phyloP scores from a whole-genome alignment of 2,113 vertebrate species.

The Meleagris gallopavo region DNA sequence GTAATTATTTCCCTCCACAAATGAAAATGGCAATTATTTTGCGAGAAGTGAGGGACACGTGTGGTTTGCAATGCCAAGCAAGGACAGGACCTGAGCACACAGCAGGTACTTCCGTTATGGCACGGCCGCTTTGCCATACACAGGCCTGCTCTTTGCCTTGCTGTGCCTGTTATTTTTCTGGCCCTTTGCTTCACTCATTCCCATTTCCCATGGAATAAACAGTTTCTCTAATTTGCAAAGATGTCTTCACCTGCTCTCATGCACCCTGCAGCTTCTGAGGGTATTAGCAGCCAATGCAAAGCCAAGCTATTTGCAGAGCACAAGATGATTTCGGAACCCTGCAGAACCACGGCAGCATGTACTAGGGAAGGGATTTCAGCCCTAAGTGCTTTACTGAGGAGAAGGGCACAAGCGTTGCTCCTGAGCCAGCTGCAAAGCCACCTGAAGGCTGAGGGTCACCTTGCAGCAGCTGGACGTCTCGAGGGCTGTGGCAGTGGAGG shows the following conservation, averaged over 20 bases:
- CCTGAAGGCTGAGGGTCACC: conserved; percentile 28
- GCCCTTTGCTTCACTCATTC: rapidly evolving
- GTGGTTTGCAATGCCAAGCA: neutral
- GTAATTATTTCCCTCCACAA: conserved; percentile 53
- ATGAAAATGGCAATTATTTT: conserved; percentile 38
- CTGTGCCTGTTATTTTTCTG: neutral
- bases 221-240: neutral
- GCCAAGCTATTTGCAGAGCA: neutral
- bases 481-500: neutral
- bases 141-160: neutral
- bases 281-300: neutral
- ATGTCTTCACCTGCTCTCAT: neutral
- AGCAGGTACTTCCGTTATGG: neutral
- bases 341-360: rapidly evolving
- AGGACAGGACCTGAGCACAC: neutral
- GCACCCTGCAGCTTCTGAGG: neutral
- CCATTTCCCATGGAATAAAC: rapidly evolving
- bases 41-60: neutral
- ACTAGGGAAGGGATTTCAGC: neutral
- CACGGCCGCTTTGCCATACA: neutral
- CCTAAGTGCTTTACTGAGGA: neutral
- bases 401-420: rapidly evolving
- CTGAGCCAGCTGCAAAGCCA: neutral
- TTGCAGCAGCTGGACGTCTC: conserved; percentile 40
- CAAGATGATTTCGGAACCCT: rapidly evolving